Evolutionary conservation across 2,888 invertebrate species (phyloP), one percentile per base, ranked within the genome.

Genomic region (Synanthedon myopaeformis): DNA sequence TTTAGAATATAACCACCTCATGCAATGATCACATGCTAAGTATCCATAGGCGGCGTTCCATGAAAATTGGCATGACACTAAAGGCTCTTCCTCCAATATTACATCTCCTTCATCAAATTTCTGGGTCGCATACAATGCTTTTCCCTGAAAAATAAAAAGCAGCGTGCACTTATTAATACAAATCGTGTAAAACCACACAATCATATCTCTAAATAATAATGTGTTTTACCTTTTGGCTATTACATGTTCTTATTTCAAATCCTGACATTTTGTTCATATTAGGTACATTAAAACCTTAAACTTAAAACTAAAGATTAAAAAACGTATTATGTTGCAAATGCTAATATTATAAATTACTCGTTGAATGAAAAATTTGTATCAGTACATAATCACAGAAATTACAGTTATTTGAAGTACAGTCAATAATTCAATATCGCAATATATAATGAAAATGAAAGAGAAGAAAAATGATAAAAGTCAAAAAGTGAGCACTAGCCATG

Each of bases 1-100:
- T 23, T 23, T 23, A 23, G 5, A 23, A 23, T 23, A 23, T 23
- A 10, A n/a, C 71, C 74, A 92, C 92, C 90, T 90, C 90, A 98
- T 90, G 72, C 98, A 98, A 78, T 94, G 92, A 73, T 97, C 95
- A 79, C 98, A 98, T 0, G 97, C 95, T 59, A 90, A 82, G 78
- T 98, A 98, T 63, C 92, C 90, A 74, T 95, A 98, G 0, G 93
- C 90, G 42, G 91, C 89, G 82, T 98, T 98, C 98, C 98, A 98
- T 6, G 95, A 91, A 79, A 96, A 98, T 79, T 98, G 98, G 66
- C 94, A 93, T 17, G 94, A 94, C 28, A 97, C 93, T 53, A 98
- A 77, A 0, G 98, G 97, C 58, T 91, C 91, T 75, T 98, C 98
- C 76, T 94, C 93, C 63, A 98, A 92, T 58, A 98, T 94, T 10